Evolutionary conservation across 2,113 vertebrate species (phyloP), one percentile per base, ranked within the genome.

Genomic region (Istiophorus platypterus): DNA sequence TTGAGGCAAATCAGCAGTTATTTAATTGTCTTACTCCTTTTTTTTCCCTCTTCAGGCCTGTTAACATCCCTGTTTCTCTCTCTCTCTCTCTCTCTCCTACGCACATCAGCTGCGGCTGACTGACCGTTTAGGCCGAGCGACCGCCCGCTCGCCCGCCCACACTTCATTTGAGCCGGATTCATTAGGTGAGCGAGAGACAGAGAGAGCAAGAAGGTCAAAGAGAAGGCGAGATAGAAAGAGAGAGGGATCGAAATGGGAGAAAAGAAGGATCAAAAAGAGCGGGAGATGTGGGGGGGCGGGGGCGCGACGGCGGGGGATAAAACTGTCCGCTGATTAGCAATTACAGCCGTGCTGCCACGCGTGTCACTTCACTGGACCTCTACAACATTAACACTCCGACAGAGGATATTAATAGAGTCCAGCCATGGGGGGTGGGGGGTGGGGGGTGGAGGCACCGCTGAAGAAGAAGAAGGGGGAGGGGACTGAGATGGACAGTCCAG

Each of bases 281-380:
- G 73, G 37, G 63, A 2, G 68, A 45, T 59, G 17, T 2, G 2
- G 41, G 5, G 3, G 26, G 51, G 27, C 14, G 31, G 52, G 42
- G 61, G 17, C 75, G 70, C 1, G 74, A 54, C 10, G 37, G 70
- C 4, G 88, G 79, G 87, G 90, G 88, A 93, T 94, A 93, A 92
- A 94, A 95, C 93, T 88, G 92, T 91, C 94, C 82, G 14, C 91
- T 95, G 94, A 95, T 95, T 95, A 95, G 94, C 92, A 95, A 95
- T 95, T 94, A 94, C 85, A 88, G 89, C 45, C 58, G 82, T n/a
- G 87, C 89, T 89, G 90, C 88, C 76, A 92, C 90, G 88, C 89
- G 90, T 95, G 95, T 95, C 95, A 94, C 92, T 93, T 89, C 90
- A 80, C 89, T 89, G 92, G 93, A 92, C 93, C 94, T 91, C 91